Evolutionary conservation across 2,113 vertebrate genomes (phyloP).

Genomic region (Osmerus mordax): DNA sequence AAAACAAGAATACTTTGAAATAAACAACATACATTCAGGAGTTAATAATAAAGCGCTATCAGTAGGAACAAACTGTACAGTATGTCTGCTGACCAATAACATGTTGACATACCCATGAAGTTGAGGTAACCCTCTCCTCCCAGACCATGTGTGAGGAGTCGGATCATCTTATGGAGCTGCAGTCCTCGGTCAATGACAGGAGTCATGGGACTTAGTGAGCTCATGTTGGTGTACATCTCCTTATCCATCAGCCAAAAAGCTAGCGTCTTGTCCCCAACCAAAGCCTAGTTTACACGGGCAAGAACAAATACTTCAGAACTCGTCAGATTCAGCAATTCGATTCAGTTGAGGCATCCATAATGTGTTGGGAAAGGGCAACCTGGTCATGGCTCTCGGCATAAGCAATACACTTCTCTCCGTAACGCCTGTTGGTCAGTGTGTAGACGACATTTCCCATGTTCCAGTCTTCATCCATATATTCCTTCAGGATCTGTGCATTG

Average conservation of each 20-base stretch:
- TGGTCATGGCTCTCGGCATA: slow-evolving; percentile 98
- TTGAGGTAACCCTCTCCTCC: slow-evolving; percentile 97
- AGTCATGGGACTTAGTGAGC: slow-evolving; percentile 79
- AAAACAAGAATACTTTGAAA: background rate
- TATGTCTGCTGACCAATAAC: background rate
- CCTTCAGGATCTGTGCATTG: slow-evolving; percentile 86
- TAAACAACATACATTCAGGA: background rate
- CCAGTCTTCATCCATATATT: slow-evolving; percentile 96
- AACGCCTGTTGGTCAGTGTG: slow-evolving; percentile 87
- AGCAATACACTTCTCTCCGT: slow-evolving; percentile 90
- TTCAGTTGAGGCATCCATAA: background rate
- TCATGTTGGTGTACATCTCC: slow-evolving; percentile 99
- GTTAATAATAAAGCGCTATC: too few species aligned
- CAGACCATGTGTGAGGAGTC: slow-evolving; percentile 88
- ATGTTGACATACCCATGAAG: slow-evolving; percentile 88
- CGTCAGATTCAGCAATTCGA: too few species aligned
- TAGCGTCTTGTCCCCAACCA: slow-evolving; percentile 94
- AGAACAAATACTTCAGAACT: too few species aligned
- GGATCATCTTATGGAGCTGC: slow-evolving; percentile 98
- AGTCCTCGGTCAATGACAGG: slow-evolving; percentile 91
- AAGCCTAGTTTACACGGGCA: slow-evolving; percentile 71
- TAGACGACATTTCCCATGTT: slow-evolving; percentile 88
- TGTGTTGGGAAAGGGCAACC: slow-evolving; percentile 62
- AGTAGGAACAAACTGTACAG: too few species aligned
- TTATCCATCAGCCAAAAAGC: slow-evolving; percentile 99